Evolutionary conservation across 2,113 vertebrate species (phyloP).

Genomic region (Canis aureus): DNA sequence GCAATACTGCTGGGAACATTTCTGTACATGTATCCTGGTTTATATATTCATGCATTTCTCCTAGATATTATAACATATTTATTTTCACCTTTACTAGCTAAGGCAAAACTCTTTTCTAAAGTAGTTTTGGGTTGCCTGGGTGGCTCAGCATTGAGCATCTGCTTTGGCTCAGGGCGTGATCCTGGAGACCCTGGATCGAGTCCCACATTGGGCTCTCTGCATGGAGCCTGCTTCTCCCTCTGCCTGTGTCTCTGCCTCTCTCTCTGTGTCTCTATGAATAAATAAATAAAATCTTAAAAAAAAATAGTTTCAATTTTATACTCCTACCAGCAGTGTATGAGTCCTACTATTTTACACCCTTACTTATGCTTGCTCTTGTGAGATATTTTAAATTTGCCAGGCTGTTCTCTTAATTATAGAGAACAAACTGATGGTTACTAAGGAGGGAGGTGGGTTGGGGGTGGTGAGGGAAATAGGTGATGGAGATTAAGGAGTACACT

Average conservation of each 20-base stretch:
- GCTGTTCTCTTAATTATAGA: neutral
- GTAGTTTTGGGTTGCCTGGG: neutral
- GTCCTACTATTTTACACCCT: conserved; percentile 6
- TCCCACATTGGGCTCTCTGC: too few species aligned
- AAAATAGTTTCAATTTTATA: neutral
- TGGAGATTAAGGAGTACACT: neutral
- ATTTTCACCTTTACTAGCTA: neutral
- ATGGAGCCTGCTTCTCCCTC: too few species aligned
- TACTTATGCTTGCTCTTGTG: neutral
- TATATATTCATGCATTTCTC: neutral
- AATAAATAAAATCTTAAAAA: too few species aligned
- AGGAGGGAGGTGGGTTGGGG: neutral
- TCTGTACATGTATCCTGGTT: neutral
- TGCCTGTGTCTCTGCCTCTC: too few species aligned
- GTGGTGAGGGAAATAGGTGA: neutral
- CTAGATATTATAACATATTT: neutral
- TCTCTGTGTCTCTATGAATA: too few species aligned
- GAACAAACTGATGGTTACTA: neutral
- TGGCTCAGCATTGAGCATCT: too few species aligned
- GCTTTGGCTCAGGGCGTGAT: too few species aligned
- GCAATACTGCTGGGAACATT: neutral
- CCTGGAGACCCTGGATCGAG: too few species aligned
- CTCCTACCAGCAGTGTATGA: neutral
- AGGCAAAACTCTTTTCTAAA: conserved; percentile 22
- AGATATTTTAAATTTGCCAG: neutral